These are phyloP conservation scores for Coptodon bakossiorum DNA, from an alignment of 2,113 vertebrate genomes.

Conservation along the genomic window DNA sequence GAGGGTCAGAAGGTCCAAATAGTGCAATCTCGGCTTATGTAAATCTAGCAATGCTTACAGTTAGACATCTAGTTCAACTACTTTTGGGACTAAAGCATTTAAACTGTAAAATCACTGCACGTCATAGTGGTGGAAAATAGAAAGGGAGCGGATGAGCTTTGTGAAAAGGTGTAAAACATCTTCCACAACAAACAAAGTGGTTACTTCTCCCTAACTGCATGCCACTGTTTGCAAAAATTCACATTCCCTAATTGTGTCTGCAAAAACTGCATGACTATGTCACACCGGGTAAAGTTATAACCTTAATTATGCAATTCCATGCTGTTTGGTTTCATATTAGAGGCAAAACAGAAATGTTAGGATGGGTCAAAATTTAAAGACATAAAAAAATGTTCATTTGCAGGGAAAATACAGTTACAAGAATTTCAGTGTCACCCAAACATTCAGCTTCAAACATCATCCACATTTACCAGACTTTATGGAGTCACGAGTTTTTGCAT, in stretches of 20 bases:
- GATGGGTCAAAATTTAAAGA: neutral
- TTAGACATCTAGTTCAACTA: neutral
- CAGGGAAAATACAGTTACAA: neutral
- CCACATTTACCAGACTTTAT: neutral
- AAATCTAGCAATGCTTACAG: neutral
- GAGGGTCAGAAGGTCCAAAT: neutral
- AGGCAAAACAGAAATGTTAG: neutral
- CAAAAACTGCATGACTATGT: neutral
- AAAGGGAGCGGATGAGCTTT: accelerated
- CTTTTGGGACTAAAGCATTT: neutral
- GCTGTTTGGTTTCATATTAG: neutral
- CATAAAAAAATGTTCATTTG: neutral
- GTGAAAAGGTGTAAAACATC: neutral
- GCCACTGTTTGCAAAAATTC: neutral
- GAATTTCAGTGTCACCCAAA: neutral
- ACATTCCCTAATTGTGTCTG: neutral
- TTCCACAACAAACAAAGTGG: neutral
- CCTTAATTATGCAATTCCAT: neutral
- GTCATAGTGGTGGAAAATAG: neutral
- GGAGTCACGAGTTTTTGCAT: neutral
- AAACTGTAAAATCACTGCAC: neutral
- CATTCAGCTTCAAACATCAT: neutral
- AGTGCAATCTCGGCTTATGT: neutral
- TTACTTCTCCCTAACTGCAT: neutral
- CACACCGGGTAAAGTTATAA: neutral